These are phyloP conservation scores for Sturnus vulgaris DNA, from an alignment of 2,113 vertebrate genomes.

Conservation along the genomic window DNA sequence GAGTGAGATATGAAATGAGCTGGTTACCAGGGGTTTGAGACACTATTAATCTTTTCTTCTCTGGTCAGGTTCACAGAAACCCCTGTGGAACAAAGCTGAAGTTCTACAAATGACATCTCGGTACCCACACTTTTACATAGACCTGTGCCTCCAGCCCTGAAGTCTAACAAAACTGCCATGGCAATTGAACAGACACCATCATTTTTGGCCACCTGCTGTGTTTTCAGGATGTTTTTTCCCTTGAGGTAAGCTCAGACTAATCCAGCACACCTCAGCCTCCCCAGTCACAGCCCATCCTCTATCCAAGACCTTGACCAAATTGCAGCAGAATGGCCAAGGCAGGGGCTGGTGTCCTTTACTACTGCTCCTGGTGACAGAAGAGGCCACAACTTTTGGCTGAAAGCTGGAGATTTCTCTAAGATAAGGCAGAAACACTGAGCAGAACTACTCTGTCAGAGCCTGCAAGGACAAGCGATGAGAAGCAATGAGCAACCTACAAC, in stretches of 20 bases:
- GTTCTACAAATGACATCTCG: not conserved
- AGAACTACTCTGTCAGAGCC: not conserved
- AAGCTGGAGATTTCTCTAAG: not conserved
- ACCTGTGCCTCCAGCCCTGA: not conserved
- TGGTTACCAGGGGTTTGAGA: not conserved
- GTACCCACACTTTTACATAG: not conserved
- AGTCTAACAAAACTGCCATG: accelerated
- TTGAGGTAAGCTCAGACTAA: not conserved
- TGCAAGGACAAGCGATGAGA: accelerated
- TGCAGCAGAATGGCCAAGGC: accelerated
- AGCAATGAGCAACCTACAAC: not conserved
- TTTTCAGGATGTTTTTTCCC: not conserved
- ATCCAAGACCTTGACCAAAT: not conserved
- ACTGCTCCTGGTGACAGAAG: not conserved
- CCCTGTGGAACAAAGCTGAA: not conserved
- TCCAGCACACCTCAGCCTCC: not conserved
- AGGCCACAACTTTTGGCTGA: not conserved
- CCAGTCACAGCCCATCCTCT: not conserved
- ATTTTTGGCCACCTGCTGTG: not conserved
- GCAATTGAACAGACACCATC: not conserved
- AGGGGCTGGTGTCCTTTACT: not conserved
- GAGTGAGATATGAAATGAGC: accelerated
- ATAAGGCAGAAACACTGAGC: not conserved
- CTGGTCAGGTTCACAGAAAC: not conserved
- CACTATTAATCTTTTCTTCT: not conserved